A percentile compares a stretch with the other conserved stretches of the same genome.
These are phyloP conservation scores for Dryobota labecula DNA, from an alignment of 2,888 invertebrate genomes.

Conservation along the genomic window DNA sequence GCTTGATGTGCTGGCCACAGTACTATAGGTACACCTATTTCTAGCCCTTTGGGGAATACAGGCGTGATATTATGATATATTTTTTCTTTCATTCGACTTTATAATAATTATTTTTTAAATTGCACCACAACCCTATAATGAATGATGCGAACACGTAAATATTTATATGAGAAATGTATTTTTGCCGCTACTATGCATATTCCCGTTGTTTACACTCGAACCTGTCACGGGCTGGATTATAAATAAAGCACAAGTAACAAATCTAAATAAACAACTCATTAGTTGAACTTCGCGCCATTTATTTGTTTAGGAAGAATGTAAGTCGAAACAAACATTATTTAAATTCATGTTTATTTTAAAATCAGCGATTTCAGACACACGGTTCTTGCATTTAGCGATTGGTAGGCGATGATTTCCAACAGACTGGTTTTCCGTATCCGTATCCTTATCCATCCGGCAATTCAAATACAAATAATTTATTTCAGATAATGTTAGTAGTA, in stretches of 20 bases:
- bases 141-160: slow-evolving; percentile 64
- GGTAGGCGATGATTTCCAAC: too few species aligned
- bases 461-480: too few species aligned
- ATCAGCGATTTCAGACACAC: neutral
- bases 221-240: slow-evolving; percentile 49
- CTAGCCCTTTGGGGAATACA: too few species aligned
- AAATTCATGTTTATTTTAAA: neutral
- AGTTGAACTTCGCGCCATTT: slow-evolving; percentile 24
- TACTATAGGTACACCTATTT: too few species aligned
- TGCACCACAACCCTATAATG: slow-evolving; percentile 48
- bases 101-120: slow-evolving; percentile 4
- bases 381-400: too few species aligned
- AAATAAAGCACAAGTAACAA: slow-evolving; percentile 46
- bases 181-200: slow-evolving; percentile 62
- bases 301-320: slow-evolving; percentile 19
- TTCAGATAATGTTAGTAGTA: too few species aligned
- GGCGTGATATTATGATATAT: too few species aligned
- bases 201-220: slow-evolving; percentile 56
- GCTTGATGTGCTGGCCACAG: too few species aligned
- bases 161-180: slow-evolving; percentile 68
- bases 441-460: too few species aligned
- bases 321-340: slow-evolving; percentile 19
- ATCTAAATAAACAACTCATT: slow-evolving; percentile 45
- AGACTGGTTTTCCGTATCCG: too few species aligned
- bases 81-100: neutral